Percentiles rank a stretch among this genome's conserved stretches.
These are phyloP conservation scores for Apogon talboti DNA, from an alignment of 2,797 vertebrate species.

Conservation along the genomic window DNA sequence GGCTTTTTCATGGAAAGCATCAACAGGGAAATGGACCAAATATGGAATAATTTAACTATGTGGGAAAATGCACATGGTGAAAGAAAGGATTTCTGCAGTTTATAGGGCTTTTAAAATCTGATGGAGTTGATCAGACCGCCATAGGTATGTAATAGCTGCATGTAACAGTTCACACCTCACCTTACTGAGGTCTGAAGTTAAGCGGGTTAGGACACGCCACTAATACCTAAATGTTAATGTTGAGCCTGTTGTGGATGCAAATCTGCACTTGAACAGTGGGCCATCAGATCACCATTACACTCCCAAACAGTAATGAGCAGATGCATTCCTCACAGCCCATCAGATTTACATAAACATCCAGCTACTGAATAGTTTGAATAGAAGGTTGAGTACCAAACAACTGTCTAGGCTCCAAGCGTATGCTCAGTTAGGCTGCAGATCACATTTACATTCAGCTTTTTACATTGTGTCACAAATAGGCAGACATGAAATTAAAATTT, in stretches of 20 bases:
- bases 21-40: not conserved
- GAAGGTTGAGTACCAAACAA: slow-evolving; percentile 6
- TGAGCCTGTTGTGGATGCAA: slow-evolving; percentile 10
- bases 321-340: slow-evolving; percentile 11
- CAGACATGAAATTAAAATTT: not conserved
- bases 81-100: not conserved
- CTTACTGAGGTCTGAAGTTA: not conserved
- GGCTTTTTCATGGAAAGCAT: not conserved
- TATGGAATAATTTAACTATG: not conserved
- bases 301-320: not conserved
- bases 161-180: not conserved
- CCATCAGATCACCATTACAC: slow-evolving; percentile 35
- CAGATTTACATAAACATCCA: slow-evolving; percentile 58
- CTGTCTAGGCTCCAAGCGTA: slow-evolving; percentile 4
- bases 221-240: slow-evolving; percentile 38
- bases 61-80: too few species aligned
- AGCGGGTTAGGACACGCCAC: slow-evolving; percentile 44
- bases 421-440: slow-evolving; percentile 38
- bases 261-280: slow-evolving; percentile 60
- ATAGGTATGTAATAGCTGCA: not conserved
- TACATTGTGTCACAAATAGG: not conserved
- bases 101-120: not conserved
- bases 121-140: not conserved
- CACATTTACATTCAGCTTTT: slow-evolving; percentile 30
- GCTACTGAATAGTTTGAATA: slow-evolving; percentile 34